phyloP scores from a whole-genome alignment of 2,797 vertebrate genomes.

The Acipenser oxyrinchus region DNA sequence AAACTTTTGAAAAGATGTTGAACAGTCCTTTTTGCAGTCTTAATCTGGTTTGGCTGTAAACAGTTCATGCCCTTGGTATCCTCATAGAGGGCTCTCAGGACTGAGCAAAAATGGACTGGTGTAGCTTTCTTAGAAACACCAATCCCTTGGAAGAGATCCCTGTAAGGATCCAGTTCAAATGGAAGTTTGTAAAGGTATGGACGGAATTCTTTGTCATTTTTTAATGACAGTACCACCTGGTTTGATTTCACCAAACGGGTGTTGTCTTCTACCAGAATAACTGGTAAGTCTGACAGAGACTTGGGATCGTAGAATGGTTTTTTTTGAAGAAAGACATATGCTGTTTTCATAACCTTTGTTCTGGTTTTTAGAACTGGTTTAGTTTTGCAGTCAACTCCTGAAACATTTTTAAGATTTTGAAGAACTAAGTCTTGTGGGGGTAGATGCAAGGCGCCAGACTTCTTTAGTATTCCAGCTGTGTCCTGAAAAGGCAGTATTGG shows the following conservation, averaged over 20 bases:
- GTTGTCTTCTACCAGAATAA: conserved; percentile 32
- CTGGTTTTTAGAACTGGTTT: not conserved
- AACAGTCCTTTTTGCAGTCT: conserved; percentile 20
- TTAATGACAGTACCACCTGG: conserved; percentile 32
- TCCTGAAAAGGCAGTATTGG: not conserved
- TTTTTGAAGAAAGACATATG: conserved; percentile 32
- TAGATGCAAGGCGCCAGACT: conserved; percentile 19
- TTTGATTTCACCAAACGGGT: conserved; percentile 19
- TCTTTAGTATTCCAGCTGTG: not conserved
- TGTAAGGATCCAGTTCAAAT: not conserved
- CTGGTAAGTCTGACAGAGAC: conserved; percentile 17
- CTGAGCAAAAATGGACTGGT: conserved; percentile 31
- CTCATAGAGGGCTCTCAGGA: conserved; percentile 35
- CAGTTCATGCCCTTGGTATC: conserved; percentile 19
- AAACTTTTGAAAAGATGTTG: conserved; percentile 35
- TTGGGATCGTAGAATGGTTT: not conserved
- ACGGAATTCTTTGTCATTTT: not conserved
- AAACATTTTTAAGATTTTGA: conserved; percentile 34
- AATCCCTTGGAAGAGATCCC: conserved; percentile 32
- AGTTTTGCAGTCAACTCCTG: conserved; percentile 20
- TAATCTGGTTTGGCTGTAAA: conserved; percentile 30
- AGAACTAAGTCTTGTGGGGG: conserved; percentile 30
- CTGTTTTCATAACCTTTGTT: not conserved
- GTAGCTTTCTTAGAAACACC: conserved; percentile 23
- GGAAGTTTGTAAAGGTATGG: conserved; percentile 35